A percentile compares a stretch with the other conserved stretches of the same genome.
phyloP scores from a whole-genome alignment of 2,888 invertebrate genomes.

The Allacma fusca region DNA sequence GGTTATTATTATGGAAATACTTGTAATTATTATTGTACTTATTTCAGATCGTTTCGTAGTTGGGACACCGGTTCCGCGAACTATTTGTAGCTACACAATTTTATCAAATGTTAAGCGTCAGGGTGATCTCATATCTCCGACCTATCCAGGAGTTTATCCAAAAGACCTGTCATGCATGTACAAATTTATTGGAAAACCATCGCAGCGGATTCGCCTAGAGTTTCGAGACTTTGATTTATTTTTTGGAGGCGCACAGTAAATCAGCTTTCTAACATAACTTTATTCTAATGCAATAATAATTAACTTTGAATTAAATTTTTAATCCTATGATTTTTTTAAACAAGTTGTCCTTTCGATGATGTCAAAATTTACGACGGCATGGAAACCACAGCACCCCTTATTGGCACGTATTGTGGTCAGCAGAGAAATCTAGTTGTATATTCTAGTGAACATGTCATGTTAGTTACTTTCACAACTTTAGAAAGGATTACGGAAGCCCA shows the following conservation, averaged over 20 bases:
- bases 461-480: conserved; percentile 90
- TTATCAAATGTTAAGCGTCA: conserved; percentile 63
- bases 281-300: too few species aligned
- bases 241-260: conserved; percentile 98
- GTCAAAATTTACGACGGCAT: conserved; percentile 96
- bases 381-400: conserved; percentile 85
- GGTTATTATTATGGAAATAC: too few species aligned
- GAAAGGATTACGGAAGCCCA: conserved; percentile 91
- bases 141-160: conserved; percentile 99
- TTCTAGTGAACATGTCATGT: conserved; percentile 89
- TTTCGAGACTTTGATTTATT: conserved; percentile 98
- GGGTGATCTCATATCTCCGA: conserved; percentile 92
- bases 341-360: conserved; percentile 97
- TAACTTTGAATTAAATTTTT: too few species aligned
- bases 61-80: conserved; percentile 85
- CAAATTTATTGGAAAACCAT: conserved; percentile 87
- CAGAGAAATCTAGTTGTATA: conserved; percentile 94
- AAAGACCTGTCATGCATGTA: conserved; percentile 94
- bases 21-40: conserved; percentile 9
- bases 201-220: conserved; percentile 91
- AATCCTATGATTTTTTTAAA: too few species aligned
- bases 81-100: conserved; percentile 76
- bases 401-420: conserved; percentile 97
- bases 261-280: neutral
- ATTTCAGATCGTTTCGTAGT: conserved; percentile 84